Base-by-base conservation (phyloP, 1,140 invertebrate species). In the Drosophila burlai region DNA sequence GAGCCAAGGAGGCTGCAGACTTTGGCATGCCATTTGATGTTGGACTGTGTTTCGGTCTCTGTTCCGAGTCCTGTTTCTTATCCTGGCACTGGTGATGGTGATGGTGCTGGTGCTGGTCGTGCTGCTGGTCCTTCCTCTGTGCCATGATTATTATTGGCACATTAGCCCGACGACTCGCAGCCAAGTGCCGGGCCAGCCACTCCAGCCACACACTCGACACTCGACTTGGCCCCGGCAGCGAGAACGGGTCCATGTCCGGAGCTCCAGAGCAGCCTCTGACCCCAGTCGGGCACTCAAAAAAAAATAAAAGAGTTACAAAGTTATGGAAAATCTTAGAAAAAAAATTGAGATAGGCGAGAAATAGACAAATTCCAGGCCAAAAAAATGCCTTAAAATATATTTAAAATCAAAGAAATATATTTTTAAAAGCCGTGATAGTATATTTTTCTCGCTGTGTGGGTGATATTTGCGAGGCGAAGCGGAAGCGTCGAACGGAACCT, bases 71-170 rank as follows among this genome's bases (percentile, higher is more conserved):
- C 60, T 49, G 38, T 31, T 52, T 11, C 38, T 60, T n/a, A n/a
- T 24, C n/a, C 46, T 74, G 45, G 40, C 50, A 13, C 16, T 36
- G 54, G 13, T 45, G 21, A 13, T 58, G 45, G 11, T 46, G n/a
- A n/a, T 68, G 21, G 40, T 59, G 46, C 57, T 34, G 40, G 13
- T 57, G 1, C 50, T 26, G 45, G n/a, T 43, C 26, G 26, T 67
- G 26, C 34, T 59, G 55, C 66, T 16, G 10, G 47, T 42, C 66
- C 50, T 80, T 64, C 79, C 58, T 49, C 67, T 61, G 69, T 49
- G 55, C 82, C 83, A 89, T 89, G 85, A 90, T 89, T 89, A 90
- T 84, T 89, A 89, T 89, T 89, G 83, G 84, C 84, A 89, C 84
- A 87, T 87, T 87, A 89, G 71, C 55, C 81, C 80, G 76, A 47